Conservation (phyloP, 2,797 vertebrate genomes). For the Salmo trutta region DNA sequence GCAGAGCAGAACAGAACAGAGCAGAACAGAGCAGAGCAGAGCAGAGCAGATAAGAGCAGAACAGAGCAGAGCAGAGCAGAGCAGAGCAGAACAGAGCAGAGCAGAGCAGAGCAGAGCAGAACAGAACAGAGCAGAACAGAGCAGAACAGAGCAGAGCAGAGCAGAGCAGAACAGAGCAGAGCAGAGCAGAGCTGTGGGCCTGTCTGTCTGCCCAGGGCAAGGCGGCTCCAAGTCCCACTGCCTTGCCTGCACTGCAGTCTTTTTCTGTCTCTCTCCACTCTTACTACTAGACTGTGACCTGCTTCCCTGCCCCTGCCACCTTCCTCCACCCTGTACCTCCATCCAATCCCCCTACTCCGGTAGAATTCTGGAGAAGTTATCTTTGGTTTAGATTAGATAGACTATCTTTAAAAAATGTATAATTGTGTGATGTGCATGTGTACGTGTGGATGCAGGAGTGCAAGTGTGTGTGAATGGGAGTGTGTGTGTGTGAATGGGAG, state of each 20-base stretch:
- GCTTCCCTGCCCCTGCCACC: neutral
- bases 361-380: too few relatives aligned
- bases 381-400: too few relatives aligned
- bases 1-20: too few relatives aligned
- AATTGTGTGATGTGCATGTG: neutral
- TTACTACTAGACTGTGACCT: neutral
- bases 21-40: too few relatives aligned
- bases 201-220: too few relatives aligned
- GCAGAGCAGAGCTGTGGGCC: too few relatives aligned
- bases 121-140: too few relatives aligned
- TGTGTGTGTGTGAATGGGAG: neutral
- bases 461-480: slow-evolving; percentile 14
- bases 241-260: too few relatives aligned
- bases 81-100: too few relatives aligned
- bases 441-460: slow-evolving; percentile 5
- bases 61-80: slow-evolving; percentile 25
- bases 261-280: neutral
- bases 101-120: slow-evolving; percentile 21
- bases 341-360: neutral
- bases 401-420: too few relatives aligned
- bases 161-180: slow-evolving; percentile 19
- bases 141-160: too few relatives aligned
- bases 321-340: neutral
- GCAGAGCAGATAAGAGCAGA: neutral
- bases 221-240: neutral